Base-by-base conservation (phyloP, 2,113 vertebrate genomes). In the Prinia subflava region DNA sequence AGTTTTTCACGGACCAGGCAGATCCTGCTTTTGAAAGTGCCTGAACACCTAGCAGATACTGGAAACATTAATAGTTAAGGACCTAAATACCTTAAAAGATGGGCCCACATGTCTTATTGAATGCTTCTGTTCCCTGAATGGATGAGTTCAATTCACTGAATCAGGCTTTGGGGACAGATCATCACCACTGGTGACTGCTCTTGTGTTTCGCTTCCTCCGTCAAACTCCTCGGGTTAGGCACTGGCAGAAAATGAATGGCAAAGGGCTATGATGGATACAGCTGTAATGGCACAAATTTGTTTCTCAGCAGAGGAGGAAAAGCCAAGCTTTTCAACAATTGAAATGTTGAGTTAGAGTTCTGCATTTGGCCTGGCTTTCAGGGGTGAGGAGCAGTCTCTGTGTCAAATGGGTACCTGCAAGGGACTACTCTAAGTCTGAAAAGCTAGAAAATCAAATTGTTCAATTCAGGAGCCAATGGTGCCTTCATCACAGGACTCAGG, bases 81-180 rank as follows among this genome's bases (percentile, higher is more conserved):
- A 94, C 81, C 94, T 94, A 95, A 95, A 95, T 92, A 95, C 77
- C 93, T 94, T 63, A 79, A 94, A 95, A 85, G 87, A 94, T 71
- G 80, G 68, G 79, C 83, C 73, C 86, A 59, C 76, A 3, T 60
- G 76, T 91, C 91, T 81, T 94, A 87, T 44, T 96, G 92, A 92
- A 71, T 89, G 87, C 69, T 95, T 94, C 94, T 95, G 83, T 50
- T 95, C 76, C 69, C 90, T 96, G 93, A 96, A 89, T 95, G 94
- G 92, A 92, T 95, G 91, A 94, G 91, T 76, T 95, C 87, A 94
- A 94, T 93, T 92, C 93, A 95, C 85, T 81, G 95, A 94, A 94
- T 94, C 86, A 83, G 92, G 85, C 90, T 91, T 93, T 13, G 9
- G 92, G 95, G 92, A 97, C 89, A 95, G 93, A 96, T 96, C 94